phyloP scores from a whole-genome alignment of 2,888 invertebrate species.

The Ligdia adustata region DNA sequence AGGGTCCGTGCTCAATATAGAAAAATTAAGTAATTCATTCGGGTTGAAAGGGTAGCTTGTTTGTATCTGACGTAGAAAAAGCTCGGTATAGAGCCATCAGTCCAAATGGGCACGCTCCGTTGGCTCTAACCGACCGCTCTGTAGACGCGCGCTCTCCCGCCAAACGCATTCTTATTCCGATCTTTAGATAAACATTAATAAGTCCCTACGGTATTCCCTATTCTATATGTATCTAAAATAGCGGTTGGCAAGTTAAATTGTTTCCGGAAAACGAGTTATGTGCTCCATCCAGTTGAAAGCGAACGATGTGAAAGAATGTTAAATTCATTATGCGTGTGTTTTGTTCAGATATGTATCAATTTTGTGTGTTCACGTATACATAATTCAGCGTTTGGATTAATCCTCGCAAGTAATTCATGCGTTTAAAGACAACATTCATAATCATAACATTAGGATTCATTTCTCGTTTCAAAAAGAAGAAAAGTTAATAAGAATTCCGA shows the following conservation, averaged over 20 bases:
- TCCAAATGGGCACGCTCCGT: conserved; percentile 68
- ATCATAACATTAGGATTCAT: conserved; percentile 47
- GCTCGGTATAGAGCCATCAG: conserved; percentile 68
- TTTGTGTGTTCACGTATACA: conserved; percentile 54
- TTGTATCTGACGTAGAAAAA: conserved; percentile 78
- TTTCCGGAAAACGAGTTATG: conserved; percentile 75
- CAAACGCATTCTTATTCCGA: conserved; percentile 73
- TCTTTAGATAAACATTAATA: conserved; percentile 80
- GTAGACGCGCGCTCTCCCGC: conserved; percentile 58
- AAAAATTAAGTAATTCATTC: conserved; percentile 82
- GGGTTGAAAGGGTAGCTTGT: conserved; percentile 75
- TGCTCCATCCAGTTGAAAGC: conserved; percentile 44
- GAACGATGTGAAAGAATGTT: conserved; percentile 68
- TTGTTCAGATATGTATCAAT: conserved; percentile 64
- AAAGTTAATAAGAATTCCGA: conserved; percentile 50
- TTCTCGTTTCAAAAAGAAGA: conserved; percentile 48
- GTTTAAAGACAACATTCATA: conserved; percentile 37
- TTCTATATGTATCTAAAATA: conserved; percentile 60
- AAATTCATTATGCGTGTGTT: conserved; percentile 65
- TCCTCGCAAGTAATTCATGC: conserved; percentile 47
- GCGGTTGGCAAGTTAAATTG: conserved; percentile 71
- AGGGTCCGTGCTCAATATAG: conserved; percentile 65
- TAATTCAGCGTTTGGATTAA: conserved; percentile 54
- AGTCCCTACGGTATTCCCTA: conserved; percentile 57
- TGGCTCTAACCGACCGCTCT: conserved; percentile 58